Conservation (phyloP, 2,797 vertebrate species). For the Phoxinus dragarum region DNA sequence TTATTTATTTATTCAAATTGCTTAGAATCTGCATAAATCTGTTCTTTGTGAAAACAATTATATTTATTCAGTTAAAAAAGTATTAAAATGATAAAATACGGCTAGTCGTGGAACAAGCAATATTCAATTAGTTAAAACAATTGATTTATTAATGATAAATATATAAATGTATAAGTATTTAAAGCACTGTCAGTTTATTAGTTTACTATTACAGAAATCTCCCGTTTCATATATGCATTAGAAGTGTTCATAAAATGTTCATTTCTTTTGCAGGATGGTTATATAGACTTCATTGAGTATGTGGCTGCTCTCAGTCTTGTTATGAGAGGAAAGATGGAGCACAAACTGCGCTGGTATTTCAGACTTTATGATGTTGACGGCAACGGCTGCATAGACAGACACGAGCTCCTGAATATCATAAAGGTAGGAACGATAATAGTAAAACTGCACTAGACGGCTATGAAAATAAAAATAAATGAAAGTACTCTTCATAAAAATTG, state of each 20-base stretch:
- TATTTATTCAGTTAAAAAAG: too few species aligned
- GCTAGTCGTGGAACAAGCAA: not conserved
- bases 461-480: not conserved
- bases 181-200: not conserved
- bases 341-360: conserved; percentile 94
- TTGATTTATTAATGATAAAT: not conserved
- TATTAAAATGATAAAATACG: not conserved
- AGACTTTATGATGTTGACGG: conserved; percentile 92
- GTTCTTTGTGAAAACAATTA: not conserved
- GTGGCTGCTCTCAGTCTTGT: conserved; percentile 91
- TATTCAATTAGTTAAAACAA: not conserved
- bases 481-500: not conserved
- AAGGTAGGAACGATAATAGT: conserved; percentile 72
- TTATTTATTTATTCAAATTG: not conserved
- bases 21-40: not conserved
- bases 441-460: not conserved
- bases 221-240: too few species aligned
- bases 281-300: conserved; percentile 94
- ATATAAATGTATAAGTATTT: not conserved
- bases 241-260: not conserved
- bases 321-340: conserved; percentile 93
- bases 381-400: conserved; percentile 91
- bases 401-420: conserved; percentile 91
- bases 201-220: too few species aligned
- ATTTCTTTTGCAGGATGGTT: conserved; percentile 82